Evolutionary conservation across 2,797 vertebrate species (phyloP).

Genomic region (Rhinatrema bivittatum): DNA sequence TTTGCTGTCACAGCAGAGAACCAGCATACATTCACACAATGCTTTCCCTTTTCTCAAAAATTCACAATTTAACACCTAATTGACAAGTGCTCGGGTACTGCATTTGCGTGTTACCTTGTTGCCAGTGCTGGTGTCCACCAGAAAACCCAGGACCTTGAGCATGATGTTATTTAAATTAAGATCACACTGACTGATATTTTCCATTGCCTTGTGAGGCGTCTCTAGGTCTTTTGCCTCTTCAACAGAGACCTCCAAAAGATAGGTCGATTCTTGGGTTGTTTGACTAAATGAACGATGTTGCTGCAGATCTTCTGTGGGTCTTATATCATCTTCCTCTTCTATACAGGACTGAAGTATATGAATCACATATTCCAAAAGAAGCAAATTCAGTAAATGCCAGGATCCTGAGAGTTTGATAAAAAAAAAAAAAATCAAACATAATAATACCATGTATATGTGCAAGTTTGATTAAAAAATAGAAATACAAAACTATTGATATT

Average conservation of each 20-base stretch:
- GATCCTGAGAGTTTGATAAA: conserved; percentile 45
- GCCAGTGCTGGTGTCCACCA: conserved; percentile 14
- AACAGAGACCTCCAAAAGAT: conserved; percentile 1
- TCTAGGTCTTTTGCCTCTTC: neutral
- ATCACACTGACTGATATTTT: conserved; percentile 5
- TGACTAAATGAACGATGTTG: conserved; percentile 5
- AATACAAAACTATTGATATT: neutral
- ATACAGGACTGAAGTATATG: conserved; percentile 41
- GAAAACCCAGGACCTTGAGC: conserved; percentile 35
- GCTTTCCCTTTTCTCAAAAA: too few species aligned
- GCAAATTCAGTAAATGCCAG: conserved; percentile 53
- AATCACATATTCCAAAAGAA: conserved; percentile 49
- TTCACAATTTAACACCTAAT: neutral
- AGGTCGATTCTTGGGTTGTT: conserved; percentile 14
- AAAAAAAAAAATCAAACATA: conserved; percentile 5
- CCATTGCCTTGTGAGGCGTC: neutral
- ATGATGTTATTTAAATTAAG: neutral
- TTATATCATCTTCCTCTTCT: conserved; percentile 42
- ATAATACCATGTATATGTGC: too few species aligned
- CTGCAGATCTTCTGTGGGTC: conserved; percentile 3
- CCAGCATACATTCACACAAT: too few species aligned
- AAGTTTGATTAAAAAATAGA: neutral
- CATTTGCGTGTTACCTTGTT: conserved; percentile 43
- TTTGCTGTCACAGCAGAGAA: neutral
- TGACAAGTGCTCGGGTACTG: neutral